phyloP scores from a whole-genome alignment of 2,113 vertebrate species.

The Rallus limicola region DNA sequence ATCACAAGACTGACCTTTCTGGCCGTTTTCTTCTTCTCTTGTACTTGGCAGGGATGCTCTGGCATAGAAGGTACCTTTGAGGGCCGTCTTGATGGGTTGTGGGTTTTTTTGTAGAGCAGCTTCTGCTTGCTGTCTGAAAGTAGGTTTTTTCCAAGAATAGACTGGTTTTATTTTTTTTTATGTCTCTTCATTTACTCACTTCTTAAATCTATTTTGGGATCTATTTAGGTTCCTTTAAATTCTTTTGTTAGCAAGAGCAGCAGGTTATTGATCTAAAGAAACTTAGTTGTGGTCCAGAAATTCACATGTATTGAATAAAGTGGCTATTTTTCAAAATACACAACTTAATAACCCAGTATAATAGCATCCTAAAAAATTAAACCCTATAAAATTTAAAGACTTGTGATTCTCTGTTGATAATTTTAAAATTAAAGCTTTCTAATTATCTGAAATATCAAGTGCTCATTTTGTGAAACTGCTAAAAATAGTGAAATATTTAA shows the following conservation, averaged over 20 bases:
- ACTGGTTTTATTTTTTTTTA: background rate
- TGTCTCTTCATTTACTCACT: background rate
- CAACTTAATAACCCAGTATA: background rate
- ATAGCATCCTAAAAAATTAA: background rate
- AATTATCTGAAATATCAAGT: background rate
- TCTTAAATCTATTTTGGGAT: background rate
- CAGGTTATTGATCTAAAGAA: background rate
- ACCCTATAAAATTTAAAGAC: background rate
- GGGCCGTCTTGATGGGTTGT: too few species aligned
- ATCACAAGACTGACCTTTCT: background rate
- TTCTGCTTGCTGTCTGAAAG: background rate
- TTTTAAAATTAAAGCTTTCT: background rate
- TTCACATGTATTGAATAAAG: background rate
- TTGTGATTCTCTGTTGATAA: background rate
- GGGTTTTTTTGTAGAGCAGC: background rate
- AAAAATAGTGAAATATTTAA: background rate
- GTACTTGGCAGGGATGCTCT: background rate
- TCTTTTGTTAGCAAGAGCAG: background rate
- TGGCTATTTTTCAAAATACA: background rate
- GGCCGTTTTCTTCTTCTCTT: background rate
- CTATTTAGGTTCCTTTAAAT: background rate
- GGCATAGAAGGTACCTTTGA: background rate
- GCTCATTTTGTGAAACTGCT: background rate
- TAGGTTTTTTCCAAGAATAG: background rate
- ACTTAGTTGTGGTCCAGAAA: background rate